Conservation (phyloP, 2,113 vertebrate genomes). For the Hyperoodon ampullatus region DNA sequence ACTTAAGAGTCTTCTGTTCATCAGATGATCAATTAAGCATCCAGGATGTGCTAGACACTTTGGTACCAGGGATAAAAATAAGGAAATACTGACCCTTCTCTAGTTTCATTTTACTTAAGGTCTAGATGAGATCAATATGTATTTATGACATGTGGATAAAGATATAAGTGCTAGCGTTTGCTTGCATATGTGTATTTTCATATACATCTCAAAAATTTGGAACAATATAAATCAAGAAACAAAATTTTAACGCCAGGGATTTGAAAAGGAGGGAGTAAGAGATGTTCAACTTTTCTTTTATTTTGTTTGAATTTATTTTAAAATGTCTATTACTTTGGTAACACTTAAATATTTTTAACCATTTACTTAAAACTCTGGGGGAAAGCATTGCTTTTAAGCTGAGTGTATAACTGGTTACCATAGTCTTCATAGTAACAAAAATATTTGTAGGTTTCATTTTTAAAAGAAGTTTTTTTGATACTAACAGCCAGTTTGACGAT, state of each 20-base stretch:
- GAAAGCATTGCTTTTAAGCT: not conserved
- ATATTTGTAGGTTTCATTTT: not conserved
- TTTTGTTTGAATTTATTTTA: conserved; percentile 27
- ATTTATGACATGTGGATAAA: not conserved
- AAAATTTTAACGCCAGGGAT: not conserved
- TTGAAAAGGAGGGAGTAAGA: not conserved
- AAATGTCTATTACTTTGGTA: not conserved
- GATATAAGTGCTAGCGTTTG: not conserved
- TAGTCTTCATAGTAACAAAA: not conserved
- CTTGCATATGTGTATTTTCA: not conserved
- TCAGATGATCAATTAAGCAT: not conserved
- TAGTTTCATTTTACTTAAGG: not conserved
- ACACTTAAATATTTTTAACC: not conserved
- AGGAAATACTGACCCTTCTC: not conserved
- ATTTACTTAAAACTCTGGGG: not conserved
- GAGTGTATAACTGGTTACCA: not conserved
- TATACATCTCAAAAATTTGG: not conserved
- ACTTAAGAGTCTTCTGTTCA: not conserved
- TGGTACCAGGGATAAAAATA: not conserved
- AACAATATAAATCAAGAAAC: not conserved
- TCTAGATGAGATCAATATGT: not conserved
- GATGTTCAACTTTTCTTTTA: not conserved
- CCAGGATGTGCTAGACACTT: not conserved
- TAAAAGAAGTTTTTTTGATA: not conserved
- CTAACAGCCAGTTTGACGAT: not conserved